A percentile compares a stretch with the other conserved stretches of the same genome.
Conservation (phyloP, 2,113 vertebrate genomes). For the Castor canadensis region DNA sequence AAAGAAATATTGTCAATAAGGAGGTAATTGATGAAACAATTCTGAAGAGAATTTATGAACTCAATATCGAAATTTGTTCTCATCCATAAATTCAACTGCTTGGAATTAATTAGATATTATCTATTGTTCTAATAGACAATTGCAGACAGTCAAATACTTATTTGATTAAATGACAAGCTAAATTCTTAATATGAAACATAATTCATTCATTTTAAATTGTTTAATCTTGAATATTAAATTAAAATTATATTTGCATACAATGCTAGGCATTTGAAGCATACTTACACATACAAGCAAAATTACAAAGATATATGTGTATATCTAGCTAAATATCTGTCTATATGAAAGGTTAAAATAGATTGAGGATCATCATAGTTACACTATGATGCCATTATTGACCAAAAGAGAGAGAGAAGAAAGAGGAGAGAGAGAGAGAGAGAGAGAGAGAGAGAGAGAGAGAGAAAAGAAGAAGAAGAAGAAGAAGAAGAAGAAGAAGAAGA, state of each 20-base stretch:
- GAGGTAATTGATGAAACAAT: neutral
- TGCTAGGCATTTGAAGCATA: no score
- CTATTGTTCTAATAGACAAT: neutral
- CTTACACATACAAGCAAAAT: neutral
- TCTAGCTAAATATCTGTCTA: neutral
- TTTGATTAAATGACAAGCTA: neutral
- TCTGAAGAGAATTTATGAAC: neutral
- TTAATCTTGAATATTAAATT: neutral
- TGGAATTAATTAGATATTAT: neutral
- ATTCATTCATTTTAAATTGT: neutral
- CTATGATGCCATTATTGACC: neutral
- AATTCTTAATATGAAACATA: neutral
- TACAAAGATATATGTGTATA: neutral
- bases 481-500: no score
- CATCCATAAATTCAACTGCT: neutral
- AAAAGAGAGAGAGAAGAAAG: neutral
- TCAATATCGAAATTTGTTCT: neutral
- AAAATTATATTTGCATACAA: neutral
- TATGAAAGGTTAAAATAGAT: neutral
- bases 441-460: neutral
- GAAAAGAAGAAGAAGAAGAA: no score
- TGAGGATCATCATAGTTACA: neutral
- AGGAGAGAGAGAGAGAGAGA: neutral
- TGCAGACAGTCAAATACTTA: neutral
- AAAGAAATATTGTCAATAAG: neutral